These are phyloP conservation scores for Euura saliciscinereae DNA, from an alignment of 1,140 invertebrate genomes.

Conservation along the genomic window DNA sequence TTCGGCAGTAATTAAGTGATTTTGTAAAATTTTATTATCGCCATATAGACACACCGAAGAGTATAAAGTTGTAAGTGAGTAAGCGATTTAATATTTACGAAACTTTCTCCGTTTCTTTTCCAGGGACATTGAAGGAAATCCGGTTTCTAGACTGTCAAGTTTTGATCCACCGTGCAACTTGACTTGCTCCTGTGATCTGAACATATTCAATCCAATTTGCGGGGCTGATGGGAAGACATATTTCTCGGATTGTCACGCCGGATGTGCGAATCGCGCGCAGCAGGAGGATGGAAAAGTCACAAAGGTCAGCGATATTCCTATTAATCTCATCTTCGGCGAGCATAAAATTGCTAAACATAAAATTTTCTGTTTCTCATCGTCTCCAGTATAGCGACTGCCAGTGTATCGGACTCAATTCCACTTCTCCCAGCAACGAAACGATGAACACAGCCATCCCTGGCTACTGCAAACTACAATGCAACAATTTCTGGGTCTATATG, in stretches of 20 bases:
- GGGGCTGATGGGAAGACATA: slow-evolving; percentile 81
- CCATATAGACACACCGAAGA: too few species aligned
- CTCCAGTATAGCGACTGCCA: slow-evolving; percentile 76
- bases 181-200: slow-evolving; percentile 74
- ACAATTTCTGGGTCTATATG: slow-evolving; percentile 83
- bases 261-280: slow-evolving; percentile 73
- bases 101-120: not conserved
- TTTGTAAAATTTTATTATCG: too few species aligned
- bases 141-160: slow-evolving; percentile 45
- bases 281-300: slow-evolving; percentile 67
- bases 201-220: slow-evolving; percentile 84
- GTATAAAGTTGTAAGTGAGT: not conserved
- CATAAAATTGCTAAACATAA: too few species aligned
- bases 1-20: too few species aligned
- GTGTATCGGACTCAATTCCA: slow-evolving; percentile 66
- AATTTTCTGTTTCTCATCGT: too few species aligned
- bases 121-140: not conserved
- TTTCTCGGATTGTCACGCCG: slow-evolving; percentile 88
- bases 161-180: slow-evolving; percentile 70
- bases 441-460: slow-evolving; percentile 65
- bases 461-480: slow-evolving; percentile 80
- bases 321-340: slow-evolving; percentile 15
- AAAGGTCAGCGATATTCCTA: slow-evolving; percentile 44
- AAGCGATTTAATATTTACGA: not conserved
- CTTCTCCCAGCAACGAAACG: slow-evolving; percentile 37